Percentiles rank a stretch among this genome's conserved stretches.
These are phyloP conservation scores for Lamprologus speciosus DNA, from an alignment of 2,113 vertebrate genomes.

Conservation along the genomic window DNA sequence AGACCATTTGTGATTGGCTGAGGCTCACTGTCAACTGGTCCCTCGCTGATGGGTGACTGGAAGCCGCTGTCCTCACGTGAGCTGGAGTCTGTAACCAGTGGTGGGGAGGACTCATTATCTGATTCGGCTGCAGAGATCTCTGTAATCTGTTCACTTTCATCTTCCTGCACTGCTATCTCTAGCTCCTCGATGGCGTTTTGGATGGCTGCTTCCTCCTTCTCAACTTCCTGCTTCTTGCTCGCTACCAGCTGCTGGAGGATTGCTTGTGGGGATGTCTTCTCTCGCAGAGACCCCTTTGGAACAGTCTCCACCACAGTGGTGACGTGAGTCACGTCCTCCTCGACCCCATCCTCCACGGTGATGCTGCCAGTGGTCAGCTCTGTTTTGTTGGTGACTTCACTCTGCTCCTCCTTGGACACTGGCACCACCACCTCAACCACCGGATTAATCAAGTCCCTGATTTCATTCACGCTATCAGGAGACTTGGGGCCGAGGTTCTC, in stretches of 20 bases:
- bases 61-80: conserved; percentile 28
- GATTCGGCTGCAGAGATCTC: conserved; percentile 8
- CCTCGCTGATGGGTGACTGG: conserved; percentile 34
- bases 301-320: conserved; percentile 3
- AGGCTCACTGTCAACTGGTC: background rate
- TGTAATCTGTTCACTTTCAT: background rate
- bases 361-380: background rate
- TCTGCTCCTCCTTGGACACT: fast-evolving
- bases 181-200: conserved; percentile 32
- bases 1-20: conserved; percentile 15
- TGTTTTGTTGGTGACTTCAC: conserved; percentile 46
- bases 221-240: background rate
- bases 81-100: background rate
- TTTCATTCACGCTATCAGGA: conserved; percentile 64
- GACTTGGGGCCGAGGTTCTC: conserved; percentile 25
- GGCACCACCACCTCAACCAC: conserved; percentile 54
- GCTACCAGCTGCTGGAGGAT: conserved; percentile 19
- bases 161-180: conserved; percentile 41
- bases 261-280: background rate
- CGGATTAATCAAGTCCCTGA: conserved; percentile 71
- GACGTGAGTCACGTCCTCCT: conserved; percentile 35
- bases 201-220: conserved; percentile 1
- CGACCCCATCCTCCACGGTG: background rate
- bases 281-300: background rate
- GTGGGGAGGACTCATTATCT: background rate